Percentiles rank a stretch among this genome's conserved stretches.
These are phyloP conservation scores for Pseudomyrmex gracilis DNA, from an alignment of 1,140 invertebrate genomes.

Conservation along the genomic window DNA sequence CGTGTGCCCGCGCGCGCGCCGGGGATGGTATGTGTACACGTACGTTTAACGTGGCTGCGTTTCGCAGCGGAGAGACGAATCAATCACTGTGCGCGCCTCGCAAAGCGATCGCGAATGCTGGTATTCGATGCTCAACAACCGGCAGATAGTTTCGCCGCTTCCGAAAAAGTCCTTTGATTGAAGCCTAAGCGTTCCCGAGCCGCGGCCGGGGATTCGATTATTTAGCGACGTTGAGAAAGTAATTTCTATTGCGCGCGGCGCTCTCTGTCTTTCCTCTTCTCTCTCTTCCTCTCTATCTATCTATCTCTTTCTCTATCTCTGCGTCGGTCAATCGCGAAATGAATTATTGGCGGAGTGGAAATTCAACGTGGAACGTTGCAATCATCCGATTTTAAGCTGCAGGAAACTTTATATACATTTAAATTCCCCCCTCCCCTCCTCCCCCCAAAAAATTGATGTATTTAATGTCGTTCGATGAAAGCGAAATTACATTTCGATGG, in stretches of 20 bases:
- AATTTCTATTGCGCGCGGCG: not conserved
- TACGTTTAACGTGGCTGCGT: conserved; percentile 58
- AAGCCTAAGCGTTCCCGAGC: conserved; percentile 24
- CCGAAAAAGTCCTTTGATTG: conserved; percentile 70
- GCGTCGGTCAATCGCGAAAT: conserved; percentile 3
- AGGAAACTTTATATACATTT: not conserved
- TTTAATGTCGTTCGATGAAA: not conserved
- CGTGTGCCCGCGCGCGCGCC: conserved; percentile 43
- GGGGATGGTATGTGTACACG: conserved; percentile 67
- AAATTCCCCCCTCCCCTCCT: too few species aligned
- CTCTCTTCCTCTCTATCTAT: too few species aligned
- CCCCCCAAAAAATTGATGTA: too few species aligned
- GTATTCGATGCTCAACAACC: conserved; percentile 68
- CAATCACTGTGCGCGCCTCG: conserved; percentile 68
- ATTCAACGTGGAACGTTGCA: not conserved
- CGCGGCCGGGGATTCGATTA: conserved; percentile 26
- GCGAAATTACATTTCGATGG: not conserved
- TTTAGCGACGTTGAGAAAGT: conserved; percentile 37
- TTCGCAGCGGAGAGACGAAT: conserved; percentile 71
- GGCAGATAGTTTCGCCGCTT: conserved; percentile 47
- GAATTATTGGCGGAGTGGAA: not conserved
- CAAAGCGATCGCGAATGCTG: conserved; percentile 69
- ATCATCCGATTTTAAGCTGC: not conserved
- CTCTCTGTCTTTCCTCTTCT: not conserved
- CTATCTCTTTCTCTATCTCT: too few species aligned